Evolutionary conservation across 2,113 vertebrate genomes (phyloP), one percentile per base, ranked within the genome.

Genomic region (Amphiprion percula): DNA sequence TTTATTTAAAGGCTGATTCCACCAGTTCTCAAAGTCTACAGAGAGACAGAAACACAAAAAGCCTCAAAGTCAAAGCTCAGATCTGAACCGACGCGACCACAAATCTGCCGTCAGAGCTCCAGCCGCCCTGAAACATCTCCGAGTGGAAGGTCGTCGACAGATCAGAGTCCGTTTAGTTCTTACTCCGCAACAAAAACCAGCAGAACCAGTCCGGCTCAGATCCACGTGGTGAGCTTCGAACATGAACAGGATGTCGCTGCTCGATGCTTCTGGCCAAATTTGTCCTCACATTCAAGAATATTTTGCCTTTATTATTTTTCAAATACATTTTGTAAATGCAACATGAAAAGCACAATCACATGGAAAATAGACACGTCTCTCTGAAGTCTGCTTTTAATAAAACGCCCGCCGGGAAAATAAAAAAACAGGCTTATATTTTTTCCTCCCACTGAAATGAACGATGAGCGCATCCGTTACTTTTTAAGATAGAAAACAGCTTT

Each of bases 1-100:
- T 94, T 94, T 93, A 90, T 90, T 98, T 96, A 97, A 97, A 80
- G 96, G 96, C 95, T 95, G 96, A 96, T 95, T 96, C 94, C 94
- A 96, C 94, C 95, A 93, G 76, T 90, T 91, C 95, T 96, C 62
- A 92, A 58, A 52, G 73, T 76, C 75, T 91, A 94, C 76, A 79
- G 88, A 96, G 91, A 91, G 94, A 95, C 94, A 96, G 91, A 89
- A 95, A 95, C 94, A 96, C 92, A 96, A 94, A 95, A 93, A 85
- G 75, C 74, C 92, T 93, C 93, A 44, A 47, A 64, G 59, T 64
- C 69, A 60, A 24, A 77, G 77, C 62, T 80, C 56, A 64, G 56
- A 24, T 47, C 72, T 56, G 23, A 72, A 65, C 53, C 91, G 90
- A 94, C 12, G 9, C 39, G 46, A 28, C 21, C 49, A 6, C 44